Base-by-base conservation (phyloP, 2,113 vertebrate species). In the Pantherophis guttatus region DNA sequence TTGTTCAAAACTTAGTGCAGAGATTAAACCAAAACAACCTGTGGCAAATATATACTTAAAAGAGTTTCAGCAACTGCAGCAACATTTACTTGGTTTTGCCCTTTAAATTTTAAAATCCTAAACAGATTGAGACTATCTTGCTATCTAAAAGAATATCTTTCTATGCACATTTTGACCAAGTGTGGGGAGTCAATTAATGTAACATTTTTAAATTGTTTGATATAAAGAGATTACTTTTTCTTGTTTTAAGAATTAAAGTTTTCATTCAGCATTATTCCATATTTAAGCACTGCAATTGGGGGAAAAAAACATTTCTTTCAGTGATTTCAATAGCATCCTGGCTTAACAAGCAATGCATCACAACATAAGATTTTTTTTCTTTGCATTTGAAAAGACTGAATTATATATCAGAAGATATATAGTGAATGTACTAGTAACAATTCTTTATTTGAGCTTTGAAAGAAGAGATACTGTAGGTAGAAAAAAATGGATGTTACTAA, bases 401-500 rank as follows among this genome's bases (percentile, higher is more conserved):
- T 70, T 29, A 29, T 65, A 70, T 70, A 62, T 62, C 1, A n/a
- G 29, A 70, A n/a, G 81, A 91, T 87, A 59, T 87, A 53, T 33
- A 92, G 9, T 53, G 52, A 92, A 52, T 87, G 52, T 53, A 92
- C 15, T 87, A 92, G 55, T 58, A 23, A 10, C 57, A 33, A 11
- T n/a, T 62, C 48, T 92, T 92, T 87, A 92, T 86, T 12, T 15
- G n/a, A 55, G 44, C 86, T 92, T 92, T 62, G 17, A 87, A n/a
- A 88, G 26, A 29, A 65, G 58, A 65, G 17, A 65, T 65, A 53
- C 62, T 65, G 29, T 48, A 48, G 65, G 62, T 39, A 87, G 48
- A 53, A 3, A 23, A 54, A 29, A 39, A 50, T n/a, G 44, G 15
- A 91, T 11, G 29, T 65, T 15, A 50, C 65, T 92, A 88, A 44